Percentiles rank a stretch among this genome's conserved stretches.
These are phyloP conservation scores for Trachymyrmex septentrionalis DNA, from an alignment of 1,140 invertebrate species.

Conservation along the genomic window DNA sequence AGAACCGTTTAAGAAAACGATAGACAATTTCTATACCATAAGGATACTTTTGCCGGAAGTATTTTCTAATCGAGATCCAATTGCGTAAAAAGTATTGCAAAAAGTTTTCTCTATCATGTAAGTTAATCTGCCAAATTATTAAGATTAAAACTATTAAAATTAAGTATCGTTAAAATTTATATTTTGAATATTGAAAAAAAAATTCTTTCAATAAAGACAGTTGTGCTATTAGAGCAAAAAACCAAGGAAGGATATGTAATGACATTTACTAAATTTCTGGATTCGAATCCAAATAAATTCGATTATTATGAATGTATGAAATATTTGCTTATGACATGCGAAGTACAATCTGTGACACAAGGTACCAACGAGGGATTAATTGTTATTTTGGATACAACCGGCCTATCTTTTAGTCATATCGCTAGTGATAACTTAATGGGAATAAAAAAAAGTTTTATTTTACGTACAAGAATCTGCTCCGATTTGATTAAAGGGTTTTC, in stretches of 20 bases:
- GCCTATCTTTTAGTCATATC: slow-evolving; percentile 87
- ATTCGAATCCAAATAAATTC: slow-evolving; percentile 88
- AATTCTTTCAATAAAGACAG: slow-evolving; percentile 35
- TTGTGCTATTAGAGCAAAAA: slow-evolving; percentile 76
- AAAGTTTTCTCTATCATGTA: slow-evolving; percentile 86
- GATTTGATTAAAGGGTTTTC: slow-evolving; percentile 89
- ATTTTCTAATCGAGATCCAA: slow-evolving; percentile 88
- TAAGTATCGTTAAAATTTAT: not conserved
- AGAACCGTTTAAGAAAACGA: slow-evolving; percentile 88
- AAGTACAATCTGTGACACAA: slow-evolving; percentile 87
- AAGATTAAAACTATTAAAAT: not conserved
- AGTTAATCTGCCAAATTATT: slow-evolving; percentile 71
- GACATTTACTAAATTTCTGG: slow-evolving; percentile 86
- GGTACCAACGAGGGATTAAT: slow-evolving; percentile 88
- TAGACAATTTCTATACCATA: slow-evolving; percentile 89
- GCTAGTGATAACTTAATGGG: slow-evolving; percentile 87
- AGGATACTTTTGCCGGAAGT: slow-evolving; percentile 89
- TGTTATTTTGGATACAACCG: slow-evolving; percentile 88
- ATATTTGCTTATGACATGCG: slow-evolving; percentile 87
- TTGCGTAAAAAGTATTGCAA: slow-evolving; percentile 83
- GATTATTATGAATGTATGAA: slow-evolving; percentile 86
- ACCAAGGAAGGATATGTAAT: slow-evolving; percentile 88
- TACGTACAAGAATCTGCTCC: slow-evolving; percentile 90
- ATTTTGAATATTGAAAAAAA: not conserved
- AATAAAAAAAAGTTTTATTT: slow-evolving; percentile 89